Evolutionary conservation across 2,797 vertebrate species (phyloP).

Genomic region (Rhodeus uyekii): DNA sequence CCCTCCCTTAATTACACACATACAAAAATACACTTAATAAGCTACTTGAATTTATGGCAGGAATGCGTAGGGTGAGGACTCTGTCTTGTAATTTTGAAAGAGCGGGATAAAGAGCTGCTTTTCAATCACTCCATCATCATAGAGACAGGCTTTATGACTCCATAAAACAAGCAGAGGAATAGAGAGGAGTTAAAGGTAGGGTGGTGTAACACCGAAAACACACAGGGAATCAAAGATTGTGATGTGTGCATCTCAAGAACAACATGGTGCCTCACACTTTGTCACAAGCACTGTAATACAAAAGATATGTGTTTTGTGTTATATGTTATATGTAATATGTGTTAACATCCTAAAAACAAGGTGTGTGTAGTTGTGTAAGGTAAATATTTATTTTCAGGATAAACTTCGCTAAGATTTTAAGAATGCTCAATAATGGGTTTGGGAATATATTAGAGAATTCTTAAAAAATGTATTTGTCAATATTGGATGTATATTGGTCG

Average conservation of each 20-base stretch:
- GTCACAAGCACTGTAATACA: neutral
- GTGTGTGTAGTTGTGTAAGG: neutral
- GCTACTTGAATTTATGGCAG: slow-evolving; percentile 38
- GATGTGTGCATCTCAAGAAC: neutral
- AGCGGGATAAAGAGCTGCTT: slow-evolving; percentile 41
- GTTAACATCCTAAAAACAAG: neutral
- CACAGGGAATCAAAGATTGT: neutral
- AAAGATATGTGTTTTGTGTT: neutral
- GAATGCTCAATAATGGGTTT: neutral
- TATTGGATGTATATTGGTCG: neutral
- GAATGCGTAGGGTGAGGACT: slow-evolving; percentile 20
- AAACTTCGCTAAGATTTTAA: neutral
- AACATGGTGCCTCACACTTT: neutral
- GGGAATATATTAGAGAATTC: neutral
- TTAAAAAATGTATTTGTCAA: neutral
- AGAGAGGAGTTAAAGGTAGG: slow-evolving; percentile 21
- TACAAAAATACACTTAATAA: slow-evolving; percentile 45
- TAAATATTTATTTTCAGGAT: neutral
- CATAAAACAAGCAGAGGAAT: slow-evolving; percentile 17
- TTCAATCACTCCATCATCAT: slow-evolving; percentile 46
- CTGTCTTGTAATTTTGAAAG: slow-evolving; percentile 49
- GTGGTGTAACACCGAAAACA: neutral
- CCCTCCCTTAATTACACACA: slow-evolving; percentile 43
- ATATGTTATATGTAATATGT: neutral
- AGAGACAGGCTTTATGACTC: slow-evolving; percentile 25